Base-by-base conservation (phyloP, 2,797 vertebrate species). In the Fratercula arctica region DNA sequence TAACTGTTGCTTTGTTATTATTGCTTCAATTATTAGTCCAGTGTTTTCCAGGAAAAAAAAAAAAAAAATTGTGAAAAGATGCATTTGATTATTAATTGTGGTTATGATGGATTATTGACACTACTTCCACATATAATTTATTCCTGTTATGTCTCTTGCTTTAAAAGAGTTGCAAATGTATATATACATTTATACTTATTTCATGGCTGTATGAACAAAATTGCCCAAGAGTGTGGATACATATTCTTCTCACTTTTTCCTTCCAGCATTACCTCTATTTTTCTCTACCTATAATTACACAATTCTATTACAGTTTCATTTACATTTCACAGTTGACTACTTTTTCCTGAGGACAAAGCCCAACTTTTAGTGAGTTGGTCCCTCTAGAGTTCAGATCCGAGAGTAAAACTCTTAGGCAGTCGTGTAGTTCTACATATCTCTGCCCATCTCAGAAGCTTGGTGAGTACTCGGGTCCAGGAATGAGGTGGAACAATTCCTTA, bases 291-390 rank as follows among this genome's bases (percentile, higher is more conserved):
- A 15, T 63, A 88, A 93, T 77, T 85, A 46, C 46, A 59, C 28
- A 26, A 48, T 92, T 74, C 35, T 86, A 24, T 91, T 93, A 64
- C 35, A 73, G 10, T 75, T 94, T 93, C 53, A 78, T 91, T 95
- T 89, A 53, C 60, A 41, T 93, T 87, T 93, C 87, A 85, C 41
- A 61, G 66, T 18, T 81, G 39, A 83, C 45, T 90, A 74, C n/a
- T 35, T 84, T 84, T 83, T 82, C 72, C 35, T 75, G 76, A 91
- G 87, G 66, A 31, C n/a, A 89, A 89, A 93, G 29, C 10, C 4
- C 45, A 67, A 9, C n/a, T 92, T 86, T 74, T 67, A 78, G 35
- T 45, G 60, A 53, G 15, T 67, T 63, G 12, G 13, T 74, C 13
- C 13, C 51, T 31, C 29, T 68, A 41, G 56, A 80, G n/a, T 56